Conservation (phyloP, 2,888 invertebrate genomes). For the Epistrophella euchroma region DNA sequence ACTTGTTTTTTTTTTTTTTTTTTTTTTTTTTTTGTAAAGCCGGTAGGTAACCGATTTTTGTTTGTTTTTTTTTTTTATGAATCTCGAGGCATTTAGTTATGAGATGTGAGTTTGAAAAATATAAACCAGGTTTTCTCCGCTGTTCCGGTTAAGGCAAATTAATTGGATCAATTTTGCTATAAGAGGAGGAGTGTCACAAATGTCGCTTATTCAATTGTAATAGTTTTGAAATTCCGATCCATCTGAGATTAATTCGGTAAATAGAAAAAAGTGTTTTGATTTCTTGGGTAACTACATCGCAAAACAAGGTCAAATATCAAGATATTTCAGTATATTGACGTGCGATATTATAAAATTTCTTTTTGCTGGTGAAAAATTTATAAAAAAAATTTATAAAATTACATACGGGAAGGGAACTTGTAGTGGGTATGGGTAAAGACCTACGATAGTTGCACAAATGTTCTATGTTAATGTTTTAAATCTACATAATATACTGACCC, state of each 20-base stretch:
- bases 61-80: background rate
- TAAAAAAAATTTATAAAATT: too few species aligned
- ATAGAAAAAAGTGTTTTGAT: background rate
- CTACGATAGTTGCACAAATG: too few species aligned
- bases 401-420: too few species aligned
- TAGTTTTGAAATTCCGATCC: background rate
- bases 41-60: constrained; percentile 54
- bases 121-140: background rate
- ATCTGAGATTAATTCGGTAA: background rate
- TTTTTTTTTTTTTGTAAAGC: constrained; percentile 10
- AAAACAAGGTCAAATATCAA: background rate
- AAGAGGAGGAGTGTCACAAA: constrained; percentile 2
- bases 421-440: too few species aligned
- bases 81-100: constrained; percentile 39
- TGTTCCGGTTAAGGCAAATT: constrained; percentile 46
- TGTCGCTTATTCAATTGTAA: background rate
- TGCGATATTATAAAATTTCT: background rate
- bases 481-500: too few species aligned
- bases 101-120: constrained; percentile 1
- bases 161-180: constrained; percentile 41
- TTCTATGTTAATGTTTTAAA: too few species aligned
- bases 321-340: background rate
- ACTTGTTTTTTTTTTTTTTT: background rate
- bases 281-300: background rate
- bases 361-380: too few species aligned